Base-by-base conservation (phyloP, 2,888 invertebrate species). In the Eretmocerus hayati region DNA sequence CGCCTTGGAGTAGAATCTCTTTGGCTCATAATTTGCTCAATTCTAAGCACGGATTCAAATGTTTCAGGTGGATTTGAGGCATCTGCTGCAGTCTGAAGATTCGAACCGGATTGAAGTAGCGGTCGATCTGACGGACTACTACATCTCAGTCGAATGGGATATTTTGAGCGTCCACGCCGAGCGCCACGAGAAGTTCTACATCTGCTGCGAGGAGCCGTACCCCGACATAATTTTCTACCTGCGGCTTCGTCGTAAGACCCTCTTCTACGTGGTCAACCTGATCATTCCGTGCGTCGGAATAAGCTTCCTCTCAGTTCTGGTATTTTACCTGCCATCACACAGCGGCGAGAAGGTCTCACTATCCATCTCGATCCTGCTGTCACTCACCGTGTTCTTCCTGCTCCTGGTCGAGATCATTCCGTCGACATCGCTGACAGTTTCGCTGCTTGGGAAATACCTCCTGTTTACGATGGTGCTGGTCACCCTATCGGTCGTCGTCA, bases 121-220 rank as follows among this genome's bases (percentile, higher is more conserved):
- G 55, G 92, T 93, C 64, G 92, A 93, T 73, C 78, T 93, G 56
- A 89, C 90, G 64, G 92, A 93, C 73, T 93, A 91, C 73, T 92
- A 92, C 78, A 90, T 93, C 72, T 93, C 93, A 64, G 95, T 95
- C 52, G 96, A 97, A 76, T 97, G 96, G 97, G 96, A 96, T 75
- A 92, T 91, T 63, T 87, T 96, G 83, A 83, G 87, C 56, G 92
- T 91, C 58, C 91, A 91, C 47, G 92, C 91, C 35, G 85, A 85
- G 56, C 79, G 91, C 60, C 89, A 91, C 71, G 91, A 91, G 69
- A 90, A 90, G 71, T 90, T 88, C 74, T 92, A 96, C 79, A 90
- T 90, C 64, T 96, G 96, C 75, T 96, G 96, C 74, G 90, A 91
- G 72, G 90, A 95, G 73, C 95, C 95, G 52, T 97, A 91, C 69